A percentile compares a stretch with the other conserved stretches of the same genome.
Conservation (phyloP, 2,888 invertebrate species). For the Lasius fuliginosus region DNA sequence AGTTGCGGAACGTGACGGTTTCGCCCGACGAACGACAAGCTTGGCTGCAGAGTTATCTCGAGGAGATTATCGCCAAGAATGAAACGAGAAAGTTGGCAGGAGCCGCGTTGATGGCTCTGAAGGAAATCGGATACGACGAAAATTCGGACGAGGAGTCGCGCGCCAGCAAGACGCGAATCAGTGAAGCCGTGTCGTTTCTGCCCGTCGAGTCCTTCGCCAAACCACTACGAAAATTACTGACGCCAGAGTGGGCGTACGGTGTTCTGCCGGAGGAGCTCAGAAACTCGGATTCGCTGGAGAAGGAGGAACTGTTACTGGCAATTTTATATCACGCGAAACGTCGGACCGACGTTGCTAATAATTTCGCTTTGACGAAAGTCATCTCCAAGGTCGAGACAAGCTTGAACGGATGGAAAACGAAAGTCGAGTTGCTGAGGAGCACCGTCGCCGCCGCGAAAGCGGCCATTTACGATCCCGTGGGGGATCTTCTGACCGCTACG, state of each 20-base stretch:
- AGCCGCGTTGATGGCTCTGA: slow-evolving; percentile 35
- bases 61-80: not conserved
- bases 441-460: slow-evolving; percentile 6
- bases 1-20: not conserved
- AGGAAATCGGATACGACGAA: slow-evolving; percentile 1
- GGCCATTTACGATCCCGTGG: slow-evolving; percentile 39
- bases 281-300: not conserved
- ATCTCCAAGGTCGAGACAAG: slow-evolving; percentile 25
- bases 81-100: not conserved
- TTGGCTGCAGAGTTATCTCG: slow-evolving; percentile 11
- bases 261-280: slow-evolving; percentile 1
- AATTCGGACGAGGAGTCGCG: not conserved
- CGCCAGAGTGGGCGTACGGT: slow-evolving; percentile 26
- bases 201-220: slow-evolving; percentile 1
- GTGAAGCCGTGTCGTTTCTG: not conserved
- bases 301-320: slow-evolving; percentile 11
- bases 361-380: not conserved
- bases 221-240: slow-evolving; percentile 36
- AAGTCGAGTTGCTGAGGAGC: not conserved
- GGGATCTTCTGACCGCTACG: not conserved
- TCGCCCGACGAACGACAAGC: slow-evolving; percentile 26
- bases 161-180: not conserved
- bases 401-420: not conserved
- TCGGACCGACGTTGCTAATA: not conserved
- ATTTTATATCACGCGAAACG: slow-evolving; percentile 17